A percentile compares a stretch with the other conserved stretches of the same genome.
phyloP scores from a whole-genome alignment of 2,888 invertebrate genomes.

The Drosophila trichaetosa region DNA sequence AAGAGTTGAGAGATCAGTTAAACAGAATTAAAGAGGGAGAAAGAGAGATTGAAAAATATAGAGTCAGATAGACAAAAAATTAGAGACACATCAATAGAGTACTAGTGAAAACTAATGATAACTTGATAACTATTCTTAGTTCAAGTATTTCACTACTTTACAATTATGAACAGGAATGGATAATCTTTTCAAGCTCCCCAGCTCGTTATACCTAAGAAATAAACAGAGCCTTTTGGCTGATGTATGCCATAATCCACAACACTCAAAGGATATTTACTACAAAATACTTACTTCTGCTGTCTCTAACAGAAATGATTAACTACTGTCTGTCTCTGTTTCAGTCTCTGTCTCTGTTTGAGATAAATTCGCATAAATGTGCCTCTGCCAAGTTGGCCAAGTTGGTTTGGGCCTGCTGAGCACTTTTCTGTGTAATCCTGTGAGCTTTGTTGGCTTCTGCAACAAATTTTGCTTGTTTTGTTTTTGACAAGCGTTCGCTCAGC shows the following conservation, averaged over 20 bases:
- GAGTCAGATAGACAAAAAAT: no score
- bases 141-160: not conserved
- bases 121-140: not conserved
- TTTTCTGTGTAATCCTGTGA: conserved; percentile 68
- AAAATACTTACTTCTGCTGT: conserved; percentile 3
- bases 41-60: not conserved
- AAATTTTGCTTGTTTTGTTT: conserved; percentile 62
- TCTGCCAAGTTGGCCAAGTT: conserved; percentile 45
- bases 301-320: conserved; percentile 61
- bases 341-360: not conserved
- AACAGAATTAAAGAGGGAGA: not conserved
- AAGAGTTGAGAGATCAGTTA: not conserved
- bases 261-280: conserved; percentile 1
- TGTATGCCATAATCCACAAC: not conserved
- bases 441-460: conserved; percentile 65
- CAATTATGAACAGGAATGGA: not conserved
- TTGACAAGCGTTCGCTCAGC: conserved; percentile 40
- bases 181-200: not conserved
- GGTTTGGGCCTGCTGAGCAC: conserved; percentile 66
- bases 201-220: not conserved
- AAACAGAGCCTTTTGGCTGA: not conserved
- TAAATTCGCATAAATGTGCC: conserved; percentile 46
- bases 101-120: not conserved
- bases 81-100: not conserved
- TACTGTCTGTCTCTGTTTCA: conserved; percentile 18